A percentile compares a stretch with the other conserved stretches of the same genome.
These are phyloP conservation scores for Psettodes erumei DNA, from an alignment of 2,113 vertebrate genomes.

Conservation along the genomic window DNA sequence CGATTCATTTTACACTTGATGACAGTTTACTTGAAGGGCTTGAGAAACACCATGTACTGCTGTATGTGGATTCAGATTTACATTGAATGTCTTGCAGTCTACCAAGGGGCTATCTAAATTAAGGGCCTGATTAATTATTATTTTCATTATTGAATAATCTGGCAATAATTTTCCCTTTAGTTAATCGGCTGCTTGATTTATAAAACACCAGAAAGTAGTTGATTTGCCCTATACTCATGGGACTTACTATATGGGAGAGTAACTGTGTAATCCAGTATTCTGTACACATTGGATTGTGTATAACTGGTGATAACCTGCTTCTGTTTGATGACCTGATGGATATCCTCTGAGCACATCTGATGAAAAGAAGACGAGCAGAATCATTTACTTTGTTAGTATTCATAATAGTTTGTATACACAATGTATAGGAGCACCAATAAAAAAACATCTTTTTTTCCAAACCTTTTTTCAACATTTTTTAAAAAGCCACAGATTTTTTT, in stretches of 20 bases:
- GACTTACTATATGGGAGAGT: no score
- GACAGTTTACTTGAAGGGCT: neutral
- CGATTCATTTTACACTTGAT: neutral
- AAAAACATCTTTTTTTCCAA: conserved; percentile 71
- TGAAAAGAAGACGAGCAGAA: conserved; percentile 74
- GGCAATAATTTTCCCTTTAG: neutral
- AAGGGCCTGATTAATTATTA: no score
- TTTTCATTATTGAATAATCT: neutral
- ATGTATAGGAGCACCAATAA: conserved; percentile 82
- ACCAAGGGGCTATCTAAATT: no score
- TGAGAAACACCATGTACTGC: neutral
- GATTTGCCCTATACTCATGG: neutral
- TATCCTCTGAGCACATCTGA: neutral
- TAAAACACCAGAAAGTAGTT: no score
- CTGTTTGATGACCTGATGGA: no score
- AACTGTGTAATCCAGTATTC: neutral
- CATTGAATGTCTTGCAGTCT: no score
- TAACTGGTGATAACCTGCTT: neutral
- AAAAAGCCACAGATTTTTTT: conserved; percentile 93
- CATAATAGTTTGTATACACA: conserved; percentile 84
- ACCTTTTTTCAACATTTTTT: conserved; percentile 79
- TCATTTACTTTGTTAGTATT: conserved; percentile 83
- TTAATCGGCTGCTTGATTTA: no score
- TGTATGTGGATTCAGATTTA: neutral
- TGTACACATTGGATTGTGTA: neutral